Evolutionary conservation across 2,797 vertebrate genomes (phyloP), one percentile per base, ranked within the genome.

Genomic region (Pseudomugil tenellus): DNA sequence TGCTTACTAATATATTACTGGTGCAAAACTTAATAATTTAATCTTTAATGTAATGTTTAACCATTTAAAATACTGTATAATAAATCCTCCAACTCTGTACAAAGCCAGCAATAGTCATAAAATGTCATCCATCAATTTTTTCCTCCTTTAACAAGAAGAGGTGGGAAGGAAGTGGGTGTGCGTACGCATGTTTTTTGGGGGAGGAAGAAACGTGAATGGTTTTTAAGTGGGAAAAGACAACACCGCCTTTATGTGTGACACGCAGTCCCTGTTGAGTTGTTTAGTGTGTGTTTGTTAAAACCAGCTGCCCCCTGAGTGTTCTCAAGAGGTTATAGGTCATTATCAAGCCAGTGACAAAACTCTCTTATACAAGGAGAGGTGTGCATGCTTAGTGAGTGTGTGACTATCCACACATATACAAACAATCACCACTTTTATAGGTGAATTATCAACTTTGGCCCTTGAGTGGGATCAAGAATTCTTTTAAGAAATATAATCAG

Each of bases 261-360:
- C 63, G 39, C 64, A 34, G 1, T 73, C 59, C 68, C 81, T 66
- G 68, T 85, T 87, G 83, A 87, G 86, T 63, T 74, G 81, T 91
- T 91, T 88, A 90, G 70, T 86, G 85, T 92, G 91, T 92, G 91
- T 91, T 92, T 91, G 90, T 84, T 73, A 79, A 88, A 73, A 61
- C 75, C 76, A 35, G 32, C 76, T 13, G 46, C 76, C 80, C 81
- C 78, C 76, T 52, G 52, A 60, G 74, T 76, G 65, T 52, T 83
- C 84, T 65, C 79, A 69, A 78, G 70, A 83, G 87, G 88, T 85
- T 87, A 82, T 73, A 67, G 82, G 87, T 92, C 87, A 93, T 93
- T 93, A 91, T 90, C 87, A 86, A 76, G 83, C 56, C 23, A 0
- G 84, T 89, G 92, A 83, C 81, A 89, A 90, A 80, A 77, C 48